Evolutionary conservation across 1,140 invertebrate genomes (phyloP).

Genomic region (Zaprionus inermis): DNA sequence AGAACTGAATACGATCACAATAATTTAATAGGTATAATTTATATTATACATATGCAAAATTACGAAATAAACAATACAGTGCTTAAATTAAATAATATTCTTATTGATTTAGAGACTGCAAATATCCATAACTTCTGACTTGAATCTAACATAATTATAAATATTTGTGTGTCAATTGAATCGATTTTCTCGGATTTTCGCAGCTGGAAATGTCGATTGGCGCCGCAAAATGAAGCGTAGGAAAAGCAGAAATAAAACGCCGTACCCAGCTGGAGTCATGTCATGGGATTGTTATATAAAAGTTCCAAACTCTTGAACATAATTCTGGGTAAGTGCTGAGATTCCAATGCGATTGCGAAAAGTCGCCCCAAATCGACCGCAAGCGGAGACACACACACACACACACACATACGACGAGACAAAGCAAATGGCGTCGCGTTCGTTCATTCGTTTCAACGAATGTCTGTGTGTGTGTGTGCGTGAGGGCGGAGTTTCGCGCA

Average conservation of each 20-base stretch:
- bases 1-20: too few relatives aligned
- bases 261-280: constrained; percentile 77
- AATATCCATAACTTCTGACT: background rate
- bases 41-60: too few relatives aligned
- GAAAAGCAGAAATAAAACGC: constrained; percentile 76
- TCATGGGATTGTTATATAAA: constrained; percentile 84
- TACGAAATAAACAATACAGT: too few relatives aligned
- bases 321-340: constrained; percentile 81
- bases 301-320: constrained; percentile 84
- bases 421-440: constrained; percentile 70
- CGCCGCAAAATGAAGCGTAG: constrained; percentile 81
- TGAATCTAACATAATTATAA: background rate
- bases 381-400: background rate
- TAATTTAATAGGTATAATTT: too few relatives aligned
- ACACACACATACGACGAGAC: constrained; percentile 19
- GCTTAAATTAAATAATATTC: too few relatives aligned
- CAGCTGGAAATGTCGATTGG: constrained; percentile 59
- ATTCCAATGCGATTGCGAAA: constrained; percentile 24
- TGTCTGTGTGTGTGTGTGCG: constrained; percentile 23
- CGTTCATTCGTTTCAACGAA: constrained; percentile 18
- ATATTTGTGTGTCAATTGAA: background rate
- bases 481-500: constrained; percentile 62
- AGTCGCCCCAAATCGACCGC: constrained; percentile 11
- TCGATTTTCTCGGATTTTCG: constrained; percentile 20
- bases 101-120: too few relatives aligned